phyloP scores from a whole-genome alignment of 2,888 invertebrate species.

The Dasysyrphus tricinctus region DNA sequence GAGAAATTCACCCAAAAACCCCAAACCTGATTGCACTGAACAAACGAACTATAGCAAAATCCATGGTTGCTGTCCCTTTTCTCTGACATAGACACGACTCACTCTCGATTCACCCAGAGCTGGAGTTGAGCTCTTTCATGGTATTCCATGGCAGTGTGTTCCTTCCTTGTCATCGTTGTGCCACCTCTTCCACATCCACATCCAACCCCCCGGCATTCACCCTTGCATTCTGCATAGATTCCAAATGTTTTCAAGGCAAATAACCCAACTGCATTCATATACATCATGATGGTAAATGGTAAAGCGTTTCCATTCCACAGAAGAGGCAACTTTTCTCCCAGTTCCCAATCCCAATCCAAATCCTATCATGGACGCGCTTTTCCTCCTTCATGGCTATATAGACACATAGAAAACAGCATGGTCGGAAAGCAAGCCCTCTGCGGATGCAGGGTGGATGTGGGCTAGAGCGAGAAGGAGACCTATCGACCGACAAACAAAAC shows the following conservation, averaged over 20 bases:
- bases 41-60: constrained; percentile 34
- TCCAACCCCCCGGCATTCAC: neutral
- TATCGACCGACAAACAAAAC: constrained; percentile 62
- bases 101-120: constrained; percentile 68
- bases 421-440: constrained; percentile 29
- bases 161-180: constrained; percentile 9
- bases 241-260: constrained; percentile 63
- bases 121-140: constrained; percentile 32
- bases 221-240: constrained; percentile 49
- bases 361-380: constrained; percentile 36
- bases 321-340: constrained; percentile 20
- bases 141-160: constrained; percentile 25
- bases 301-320: constrained; percentile 49
- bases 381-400: constrained; percentile 1
- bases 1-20: constrained; percentile 74
- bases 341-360: neutral
- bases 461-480: constrained; percentile 24
- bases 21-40: constrained; percentile 56
- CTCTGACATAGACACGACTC: constrained; percentile 66
- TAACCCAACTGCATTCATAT: constrained; percentile 65
- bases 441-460: neutral
- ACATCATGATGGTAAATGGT: constrained; percentile 58
- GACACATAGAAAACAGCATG: constrained; percentile 29
- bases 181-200: constrained; percentile 9
- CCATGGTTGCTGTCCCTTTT: constrained; percentile 58